Evolutionary conservation across 2,888 invertebrate genomes (phyloP).

Genomic region (Polyommatus iphigenia): DNA sequence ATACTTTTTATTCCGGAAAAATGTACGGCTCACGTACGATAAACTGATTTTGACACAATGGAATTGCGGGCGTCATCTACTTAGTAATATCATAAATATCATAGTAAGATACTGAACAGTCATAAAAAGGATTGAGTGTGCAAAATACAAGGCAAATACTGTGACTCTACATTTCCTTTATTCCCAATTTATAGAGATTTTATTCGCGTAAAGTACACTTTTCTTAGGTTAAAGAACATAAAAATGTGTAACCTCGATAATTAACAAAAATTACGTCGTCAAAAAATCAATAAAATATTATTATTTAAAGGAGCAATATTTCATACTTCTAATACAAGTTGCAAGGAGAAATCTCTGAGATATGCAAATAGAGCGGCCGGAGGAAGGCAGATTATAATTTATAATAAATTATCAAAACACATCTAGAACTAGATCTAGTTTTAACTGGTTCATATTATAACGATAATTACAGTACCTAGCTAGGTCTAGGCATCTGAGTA

Average conservation of each 20-base stretch:
- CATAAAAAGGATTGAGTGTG: too few species aligned
- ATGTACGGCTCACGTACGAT: too few species aligned
- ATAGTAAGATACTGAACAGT: too few species aligned
- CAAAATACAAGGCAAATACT: too few species aligned
- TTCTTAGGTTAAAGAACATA: neutral
- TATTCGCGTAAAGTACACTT: neutral
- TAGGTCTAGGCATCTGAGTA: neutral
- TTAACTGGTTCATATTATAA: conserved; percentile 14
- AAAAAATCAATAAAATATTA: neutral
- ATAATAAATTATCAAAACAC: conserved; percentile 21
- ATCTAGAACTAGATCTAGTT: conserved; percentile 19
- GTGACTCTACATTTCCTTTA: too few species aligned
- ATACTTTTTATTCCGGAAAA: too few species aligned
- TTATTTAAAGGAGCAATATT: neutral
- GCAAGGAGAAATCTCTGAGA: conserved; percentile 17
- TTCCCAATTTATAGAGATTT: too few species aligned
- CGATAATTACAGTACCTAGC: neutral
- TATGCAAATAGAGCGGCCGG: conserved; percentile 22
- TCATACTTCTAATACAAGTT: conserved; percentile 5
- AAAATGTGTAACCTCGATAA: neutral
- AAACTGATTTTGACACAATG: too few species aligned
- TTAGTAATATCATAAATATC: too few species aligned
- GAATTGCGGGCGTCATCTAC: too few species aligned
- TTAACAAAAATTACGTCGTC: neutral
- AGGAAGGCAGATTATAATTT: conserved; percentile 23